Evolutionary conservation across 2,888 invertebrate genomes (phyloP), one percentile per base, ranked within the genome.

Genomic region (Noctua comes): DNA sequence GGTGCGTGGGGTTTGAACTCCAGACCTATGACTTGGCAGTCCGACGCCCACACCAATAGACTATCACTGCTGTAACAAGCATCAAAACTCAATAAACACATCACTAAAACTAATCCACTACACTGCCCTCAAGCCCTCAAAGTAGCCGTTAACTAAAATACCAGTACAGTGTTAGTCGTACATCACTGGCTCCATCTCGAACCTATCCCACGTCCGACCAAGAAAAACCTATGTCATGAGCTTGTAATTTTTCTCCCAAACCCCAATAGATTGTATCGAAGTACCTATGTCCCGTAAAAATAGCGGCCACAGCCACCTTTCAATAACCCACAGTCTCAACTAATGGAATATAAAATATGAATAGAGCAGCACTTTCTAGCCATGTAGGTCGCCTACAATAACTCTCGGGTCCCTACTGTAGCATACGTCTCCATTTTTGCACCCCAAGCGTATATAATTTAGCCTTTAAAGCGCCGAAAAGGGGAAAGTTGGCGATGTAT

Each of bases 341-440:
- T 93, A 93, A 94, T 93, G 90, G 91, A 91, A 91, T 92, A 95
- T 95, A 93, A 96, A 95, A 95, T 95, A 95, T 95, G 94, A 95
- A 95, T 93, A 91, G 91, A 91, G 89, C 88, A 90, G 90, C 90
- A 90, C 88, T 91, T 90, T 91, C 87, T 89, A 91, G 91, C 90
- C 93, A 92, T 93, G 92, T 92, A 93, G 86, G 86, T 86, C 84
- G 93, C 86, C 91, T 87, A 93, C 93, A 91, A 95, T 94, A 95
- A 94, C 95, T 95, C 93, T 86, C 85, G 72, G 81, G 92, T 96
- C 96, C 96, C 96, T 85, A 91, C 92, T 93, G 96, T 93, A 89
- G 93, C 91, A 94, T 96, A 94, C 94, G 95, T 97, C 96, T 96
- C 96, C 94, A 96, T 96, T 96, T 94, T 93, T 93, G 90, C 92